Evolutionary conservation across 53 echinoderm and acorn worm species (phyloP).

Genomic region (Pentamera pediparva): DNA sequence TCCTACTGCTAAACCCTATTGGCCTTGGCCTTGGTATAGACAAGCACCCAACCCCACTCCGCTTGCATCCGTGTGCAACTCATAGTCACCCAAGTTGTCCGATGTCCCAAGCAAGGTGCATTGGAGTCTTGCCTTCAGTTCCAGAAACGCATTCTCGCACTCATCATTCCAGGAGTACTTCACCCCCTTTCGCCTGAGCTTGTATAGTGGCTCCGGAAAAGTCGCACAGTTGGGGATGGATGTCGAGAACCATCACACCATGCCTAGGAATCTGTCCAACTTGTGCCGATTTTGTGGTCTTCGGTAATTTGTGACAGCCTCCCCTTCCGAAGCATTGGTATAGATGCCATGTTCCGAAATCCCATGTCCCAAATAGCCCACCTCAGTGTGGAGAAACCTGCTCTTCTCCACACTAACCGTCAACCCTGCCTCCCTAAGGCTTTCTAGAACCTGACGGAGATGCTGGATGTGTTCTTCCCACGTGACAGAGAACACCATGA

Average conservation of each 20-base stretch:
- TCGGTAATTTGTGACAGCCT: constrained; percentile 33
- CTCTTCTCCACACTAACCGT: not conserved
- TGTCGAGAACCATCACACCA: not conserved
- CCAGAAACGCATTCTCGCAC: not conserved
- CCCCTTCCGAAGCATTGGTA: constrained; percentile 27
- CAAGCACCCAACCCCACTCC: constrained; percentile 1
- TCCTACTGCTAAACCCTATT: constrained; percentile 45
- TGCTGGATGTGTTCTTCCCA: not conserved
- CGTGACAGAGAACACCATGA: not conserved
- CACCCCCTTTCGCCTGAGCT: not conserved
- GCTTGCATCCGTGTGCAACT: not conserved
- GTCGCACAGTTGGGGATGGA: not conserved
- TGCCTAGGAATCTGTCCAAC: constrained; percentile 3
- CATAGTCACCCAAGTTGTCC: not conserved
- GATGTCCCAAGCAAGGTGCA: not conserved
- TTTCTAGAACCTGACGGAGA: not conserved
- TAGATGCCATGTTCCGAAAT: constrained; percentile 17
- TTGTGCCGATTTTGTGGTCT: constrained; percentile 8
- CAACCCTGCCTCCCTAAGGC: constrained; percentile 1
- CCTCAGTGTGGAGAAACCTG: not conserved
- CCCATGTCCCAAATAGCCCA: constrained; percentile 37
- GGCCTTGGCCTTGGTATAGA: not conserved
- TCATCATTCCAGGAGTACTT: not conserved
- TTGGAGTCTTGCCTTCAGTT: not conserved
- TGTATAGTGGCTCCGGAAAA: not conserved